These are phyloP conservation scores for Tyrannus savana DNA, from an alignment of 2,113 vertebrate species.

Conservation along the genomic window DNA sequence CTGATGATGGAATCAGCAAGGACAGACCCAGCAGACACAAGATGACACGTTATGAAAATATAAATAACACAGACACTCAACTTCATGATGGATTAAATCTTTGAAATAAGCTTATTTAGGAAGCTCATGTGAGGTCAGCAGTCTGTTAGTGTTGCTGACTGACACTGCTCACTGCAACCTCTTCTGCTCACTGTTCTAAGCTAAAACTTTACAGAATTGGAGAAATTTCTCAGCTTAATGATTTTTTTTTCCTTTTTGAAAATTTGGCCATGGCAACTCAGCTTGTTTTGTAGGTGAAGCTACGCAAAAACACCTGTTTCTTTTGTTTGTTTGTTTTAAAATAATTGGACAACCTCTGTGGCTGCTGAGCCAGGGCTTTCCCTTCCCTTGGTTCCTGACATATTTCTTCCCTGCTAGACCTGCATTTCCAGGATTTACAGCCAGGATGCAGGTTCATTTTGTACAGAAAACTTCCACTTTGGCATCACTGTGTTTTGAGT, in stretches of 20 bases:
- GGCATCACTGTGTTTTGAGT: not conserved
- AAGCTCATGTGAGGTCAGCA: fast-evolving
- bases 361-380: not conserved
- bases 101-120: not conserved
- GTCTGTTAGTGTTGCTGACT: not conserved
- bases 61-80: not conserved
- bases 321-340: not conserved
- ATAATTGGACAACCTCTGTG: not conserved
- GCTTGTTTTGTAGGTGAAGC: not conserved
- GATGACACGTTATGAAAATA: not conserved
- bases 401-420: not conserved
- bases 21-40: not conserved
- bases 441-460: not conserved
- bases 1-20: not conserved
- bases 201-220: not conserved
- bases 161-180: not conserved
- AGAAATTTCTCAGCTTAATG: not conserved
- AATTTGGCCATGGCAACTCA: not conserved
- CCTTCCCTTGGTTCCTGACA: not conserved
- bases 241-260: not conserved
- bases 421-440: not conserved
- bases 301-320: not conserved
- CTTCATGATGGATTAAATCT: not conserved
- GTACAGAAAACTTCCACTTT: not conserved
- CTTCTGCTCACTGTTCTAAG: not conserved